These are phyloP conservation scores for Anthoscopus minutus DNA, from an alignment of 2,113 vertebrate genomes.

Conservation along the genomic window DNA sequence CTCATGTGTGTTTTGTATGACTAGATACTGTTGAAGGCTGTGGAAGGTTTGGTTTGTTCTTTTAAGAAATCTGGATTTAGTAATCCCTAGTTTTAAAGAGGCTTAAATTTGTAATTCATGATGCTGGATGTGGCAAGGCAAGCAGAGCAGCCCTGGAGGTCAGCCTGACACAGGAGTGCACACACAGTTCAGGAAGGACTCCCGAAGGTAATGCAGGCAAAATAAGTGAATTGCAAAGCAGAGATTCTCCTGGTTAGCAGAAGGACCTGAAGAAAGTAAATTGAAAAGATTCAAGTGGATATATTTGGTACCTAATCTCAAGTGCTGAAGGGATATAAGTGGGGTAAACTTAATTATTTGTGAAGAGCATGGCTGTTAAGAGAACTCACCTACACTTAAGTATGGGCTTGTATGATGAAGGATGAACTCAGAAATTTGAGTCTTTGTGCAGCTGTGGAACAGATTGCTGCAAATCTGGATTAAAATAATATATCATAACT, in stretches of 20 bases:
- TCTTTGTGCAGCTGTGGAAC: not conserved
- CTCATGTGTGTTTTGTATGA: not conserved
- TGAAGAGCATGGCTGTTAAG: not conserved
- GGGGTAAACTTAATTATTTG: not conserved
- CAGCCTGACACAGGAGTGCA: not conserved
- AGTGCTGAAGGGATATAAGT: not conserved
- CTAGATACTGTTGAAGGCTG: not conserved
- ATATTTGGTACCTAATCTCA: not conserved
- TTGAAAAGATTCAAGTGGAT: not conserved
- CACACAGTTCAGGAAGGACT: fast-evolving
- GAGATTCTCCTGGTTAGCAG: not conserved
- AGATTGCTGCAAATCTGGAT: not conserved
- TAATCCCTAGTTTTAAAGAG: not conserved
- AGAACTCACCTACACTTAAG: not conserved
- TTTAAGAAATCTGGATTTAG: not conserved
- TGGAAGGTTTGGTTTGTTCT: not conserved
- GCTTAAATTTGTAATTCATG: not conserved
- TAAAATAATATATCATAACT: not conserved
- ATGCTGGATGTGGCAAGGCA: not conserved
- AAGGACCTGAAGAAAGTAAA: not conserved
- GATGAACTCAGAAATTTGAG: not conserved
- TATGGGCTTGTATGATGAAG: not conserved
- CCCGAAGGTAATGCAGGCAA: not conserved
- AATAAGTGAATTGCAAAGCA: not conserved
- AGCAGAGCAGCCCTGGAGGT: not conserved